phyloP scores from a whole-genome alignment of 2,797 vertebrate species.

The Coregonus ussuriensis region DNA sequence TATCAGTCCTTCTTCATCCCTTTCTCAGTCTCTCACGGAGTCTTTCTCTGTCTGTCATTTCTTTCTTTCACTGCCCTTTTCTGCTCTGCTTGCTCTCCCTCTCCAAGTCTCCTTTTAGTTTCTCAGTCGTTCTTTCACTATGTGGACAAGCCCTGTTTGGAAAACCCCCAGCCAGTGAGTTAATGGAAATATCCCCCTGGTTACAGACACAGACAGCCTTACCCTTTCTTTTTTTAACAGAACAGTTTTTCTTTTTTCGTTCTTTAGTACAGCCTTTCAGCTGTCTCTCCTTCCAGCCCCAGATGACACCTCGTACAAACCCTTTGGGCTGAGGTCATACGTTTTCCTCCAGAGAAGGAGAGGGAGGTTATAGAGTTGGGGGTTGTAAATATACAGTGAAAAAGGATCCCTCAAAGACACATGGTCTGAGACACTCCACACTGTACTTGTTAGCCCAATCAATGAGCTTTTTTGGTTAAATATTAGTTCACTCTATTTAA shows the following conservation, averaged over 20 bases:
- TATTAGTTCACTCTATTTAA: background rate
- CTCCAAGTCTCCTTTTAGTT: constrained; percentile 6
- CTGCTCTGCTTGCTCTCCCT: constrained; percentile 22
- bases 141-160: constrained; percentile 57
- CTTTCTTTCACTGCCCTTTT: constrained; percentile 30
- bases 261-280: constrained; percentile 46
- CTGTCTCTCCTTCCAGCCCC: background rate
- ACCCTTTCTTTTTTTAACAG: constrained; percentile 54
- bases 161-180: constrained; percentile 67
- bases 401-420: constrained; percentile 23
- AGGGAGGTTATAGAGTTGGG: constrained; percentile 26
- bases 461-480: constrained; percentile 19
- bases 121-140: constrained; percentile 34
- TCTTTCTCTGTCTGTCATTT: constrained; percentile 7
- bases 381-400: constrained; percentile 12
- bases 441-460: constrained; percentile 25
- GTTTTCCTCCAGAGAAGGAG: constrained; percentile 38
- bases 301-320: constrained; percentile 25
- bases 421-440: background rate
- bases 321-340: constrained; percentile 52
- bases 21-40: background rate
- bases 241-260: constrained; percentile 51
- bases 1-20: constrained; percentile 25
- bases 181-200: constrained; percentile 72
- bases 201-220: constrained; percentile 65